Evolutionary conservation across 2,113 vertebrate genomes (phyloP), one percentile per base, ranked within the genome.

Genomic region (Xyrauchen texanus): DNA sequence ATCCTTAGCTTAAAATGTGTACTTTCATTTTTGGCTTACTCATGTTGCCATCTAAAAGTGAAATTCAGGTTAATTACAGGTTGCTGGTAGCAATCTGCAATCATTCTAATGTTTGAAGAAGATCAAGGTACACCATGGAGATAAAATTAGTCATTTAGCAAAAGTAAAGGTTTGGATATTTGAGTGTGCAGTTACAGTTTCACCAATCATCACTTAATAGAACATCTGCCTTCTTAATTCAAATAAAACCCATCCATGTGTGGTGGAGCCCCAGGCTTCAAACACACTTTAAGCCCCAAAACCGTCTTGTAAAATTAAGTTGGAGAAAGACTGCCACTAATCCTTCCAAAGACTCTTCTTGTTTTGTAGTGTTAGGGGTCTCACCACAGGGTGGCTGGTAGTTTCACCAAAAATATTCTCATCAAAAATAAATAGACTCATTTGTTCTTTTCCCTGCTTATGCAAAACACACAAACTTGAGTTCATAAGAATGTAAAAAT

Each of bases 331-430:
- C 16, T 63, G 64, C 16, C 71, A 63, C 16, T 71, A 80, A 77
- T 79, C 63, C 70, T 52, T 71, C 77, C 46, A 80, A 72, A 83
- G 63, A 52, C 62, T 15, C 64, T 16, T 55, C 74, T 65, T 34
- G 64, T 60, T 71, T 47, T 66, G 58, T 21, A 72, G 62, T 51
- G 69, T 58, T 57, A 60, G 42, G 51, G 53, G 68, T 47, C 53
- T 82, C 80, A 45, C 77, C 58, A 72, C 60, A 64, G 69, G 76
- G 71, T 61, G 64, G 66, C 77, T 80, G 12, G 69, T 79, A 80
- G 77, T 79, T 84, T 63, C 55, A 80, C 21, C 21, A 34, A 34
- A 34, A 34, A 34, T 34, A 34, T 34, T 34, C 21, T 34, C 21
- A 34, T 77, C 80, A 80, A 77, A 82, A 68, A 78, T 71, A 64